Conservation (phyloP, 2,888 invertebrate species). For the Eupithecia exiguata region DNA sequence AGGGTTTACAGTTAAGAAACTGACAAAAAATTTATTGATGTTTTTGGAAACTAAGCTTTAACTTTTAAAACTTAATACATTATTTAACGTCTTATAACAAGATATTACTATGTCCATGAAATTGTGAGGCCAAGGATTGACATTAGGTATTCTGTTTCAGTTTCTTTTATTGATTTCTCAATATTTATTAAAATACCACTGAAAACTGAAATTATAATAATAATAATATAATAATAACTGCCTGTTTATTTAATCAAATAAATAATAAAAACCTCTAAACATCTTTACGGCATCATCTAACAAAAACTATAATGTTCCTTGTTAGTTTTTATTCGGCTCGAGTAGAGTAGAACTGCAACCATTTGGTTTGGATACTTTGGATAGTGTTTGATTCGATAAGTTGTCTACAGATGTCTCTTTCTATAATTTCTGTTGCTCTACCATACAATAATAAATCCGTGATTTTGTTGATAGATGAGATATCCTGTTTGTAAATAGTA, state of each 20-base stretch:
- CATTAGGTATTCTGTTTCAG: too few relatives aligned
- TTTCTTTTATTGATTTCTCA: too few relatives aligned
- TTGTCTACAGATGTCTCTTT: constrained; percentile 8
- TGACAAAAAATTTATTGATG: not conserved
- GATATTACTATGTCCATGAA: not conserved
- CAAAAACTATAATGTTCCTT: not conserved
- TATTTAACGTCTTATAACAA: not conserved
- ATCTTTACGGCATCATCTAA: not conserved
- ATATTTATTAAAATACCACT: too few relatives aligned
- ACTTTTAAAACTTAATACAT: not conserved
- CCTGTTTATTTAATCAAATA: too few relatives aligned
- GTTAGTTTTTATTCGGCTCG: not conserved
- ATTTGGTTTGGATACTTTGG: not conserved
- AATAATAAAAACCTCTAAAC: not conserved
- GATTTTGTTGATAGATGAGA: not conserved
- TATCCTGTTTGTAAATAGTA: not conserved
- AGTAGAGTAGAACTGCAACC: not conserved
- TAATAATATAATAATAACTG: too few relatives aligned
- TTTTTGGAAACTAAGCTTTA: not conserved
- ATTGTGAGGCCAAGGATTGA: too few relatives aligned
- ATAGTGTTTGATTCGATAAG: not conserved
- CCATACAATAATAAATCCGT: not conserved
- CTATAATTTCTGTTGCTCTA: not conserved
- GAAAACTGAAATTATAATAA: too few relatives aligned
- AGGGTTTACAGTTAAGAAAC: not conserved